phyloP scores from a whole-genome alignment of 1,140 invertebrate species.

The Neodiprion pinetum region DNA sequence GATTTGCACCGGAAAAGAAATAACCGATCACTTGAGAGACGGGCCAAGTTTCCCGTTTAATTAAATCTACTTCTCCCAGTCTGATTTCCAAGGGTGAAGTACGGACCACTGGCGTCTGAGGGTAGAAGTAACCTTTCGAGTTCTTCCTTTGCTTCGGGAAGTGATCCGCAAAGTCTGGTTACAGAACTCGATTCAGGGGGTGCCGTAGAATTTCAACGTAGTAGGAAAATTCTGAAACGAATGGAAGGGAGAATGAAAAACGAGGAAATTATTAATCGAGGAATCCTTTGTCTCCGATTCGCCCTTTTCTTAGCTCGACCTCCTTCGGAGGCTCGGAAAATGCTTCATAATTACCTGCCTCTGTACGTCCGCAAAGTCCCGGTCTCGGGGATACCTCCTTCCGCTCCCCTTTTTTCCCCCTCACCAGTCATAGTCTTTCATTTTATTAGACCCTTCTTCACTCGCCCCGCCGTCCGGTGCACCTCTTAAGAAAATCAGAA shows the following conservation, averaged over 20 bases:
- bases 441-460: neutral
- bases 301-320: conserved; percentile 11
- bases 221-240: neutral
- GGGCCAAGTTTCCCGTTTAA: too few relatives aligned
- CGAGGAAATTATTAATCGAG: conserved; percentile 8
- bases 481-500: conserved; percentile 44
- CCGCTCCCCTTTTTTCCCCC: conserved; percentile 22
- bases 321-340: neutral
- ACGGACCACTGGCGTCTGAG: too few relatives aligned
- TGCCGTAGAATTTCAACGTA: too few relatives aligned
- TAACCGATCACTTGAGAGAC: too few relatives aligned
- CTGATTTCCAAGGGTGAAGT: too few relatives aligned
- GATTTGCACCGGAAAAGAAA: too few relatives aligned
- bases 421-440: conserved; percentile 19
- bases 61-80: too few relatives aligned
- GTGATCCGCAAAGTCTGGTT: too few relatives aligned
- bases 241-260: neutral
- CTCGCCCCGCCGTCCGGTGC: conserved; percentile 8
- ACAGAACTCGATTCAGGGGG: too few relatives aligned
- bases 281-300: neutral
- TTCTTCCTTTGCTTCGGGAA: too few relatives aligned
- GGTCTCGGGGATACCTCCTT: neutral
- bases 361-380: conserved; percentile 22
- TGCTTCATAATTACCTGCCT: conserved; percentile 29
- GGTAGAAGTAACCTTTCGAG: too few relatives aligned